phyloP scores from a whole-genome alignment of 2,113 vertebrate species.

The Lota lota region DNA sequence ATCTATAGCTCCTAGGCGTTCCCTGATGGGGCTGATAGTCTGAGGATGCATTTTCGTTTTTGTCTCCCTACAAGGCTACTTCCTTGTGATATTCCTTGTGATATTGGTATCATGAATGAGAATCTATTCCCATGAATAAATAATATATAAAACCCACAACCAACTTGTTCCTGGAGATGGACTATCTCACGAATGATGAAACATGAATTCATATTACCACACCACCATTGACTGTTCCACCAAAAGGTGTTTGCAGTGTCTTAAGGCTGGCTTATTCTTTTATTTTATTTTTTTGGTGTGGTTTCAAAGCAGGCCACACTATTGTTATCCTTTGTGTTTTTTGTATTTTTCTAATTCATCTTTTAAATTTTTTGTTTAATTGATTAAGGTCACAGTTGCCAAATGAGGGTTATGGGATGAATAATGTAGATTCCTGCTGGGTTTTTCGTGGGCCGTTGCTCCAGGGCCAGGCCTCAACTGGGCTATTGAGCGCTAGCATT shows the following conservation, averaged over 20 bases:
- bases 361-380: constrained; percentile 17
- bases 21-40: constrained; percentile 25
- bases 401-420: constrained; percentile 25
- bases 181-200: neutral
- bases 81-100: no score
- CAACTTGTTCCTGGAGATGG: constrained; percentile 6
- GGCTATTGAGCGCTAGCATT: constrained; percentile 31
- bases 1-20: constrained; percentile 20
- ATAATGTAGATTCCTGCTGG: constrained; percentile 44
- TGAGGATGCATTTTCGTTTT: constrained; percentile 2
- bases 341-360: no score
- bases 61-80: constrained; percentile 25
- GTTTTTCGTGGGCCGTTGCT: constrained; percentile 19
- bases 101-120: constrained; percentile 12
- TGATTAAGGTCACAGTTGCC: constrained; percentile 31
- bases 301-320: no score
- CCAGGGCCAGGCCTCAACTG: constrained; percentile 17
- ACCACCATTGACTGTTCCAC: constrained; percentile 4
- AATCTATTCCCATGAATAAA: constrained; percentile 48
- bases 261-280: neutral
- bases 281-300: neutral
- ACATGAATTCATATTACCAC: neutral
- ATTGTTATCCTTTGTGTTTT: no score
- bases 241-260: neutral
- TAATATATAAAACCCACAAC: constrained; percentile 14